Base-by-base conservation (phyloP, 2,797 vertebrate genomes). In the Schizopygopsis malacanthus region DNA sequence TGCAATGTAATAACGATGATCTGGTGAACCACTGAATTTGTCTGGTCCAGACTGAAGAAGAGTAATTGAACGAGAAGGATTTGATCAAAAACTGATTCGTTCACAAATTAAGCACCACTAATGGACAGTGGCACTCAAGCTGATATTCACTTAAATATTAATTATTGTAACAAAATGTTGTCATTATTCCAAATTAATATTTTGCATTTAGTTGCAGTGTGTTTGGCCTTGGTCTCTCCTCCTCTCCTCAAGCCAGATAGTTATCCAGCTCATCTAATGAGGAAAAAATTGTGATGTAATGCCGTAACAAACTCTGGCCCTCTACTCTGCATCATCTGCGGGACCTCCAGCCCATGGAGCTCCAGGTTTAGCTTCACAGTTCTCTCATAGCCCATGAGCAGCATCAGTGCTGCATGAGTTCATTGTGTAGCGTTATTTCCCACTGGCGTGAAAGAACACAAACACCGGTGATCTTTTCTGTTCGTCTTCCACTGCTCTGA, bases 241-340 rank as follows among this genome's bases (percentile, higher is more conserved):
- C 4, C 18, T 83, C 28, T 50, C 59, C 20, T 61, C 16, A n/a
- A 61, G 50, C 72, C 50, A 75, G 9, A 18, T 12, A 54, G 73
- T 47, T 41, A 69, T 69, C 78, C 81, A 15, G 8, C 52, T 78
- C 43, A 52, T 85, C 50, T 83, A 78, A 79, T 76, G 59, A 81
- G 37, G 13, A 52, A 43, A 70, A 70, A 77, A 75, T n/a, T 39
- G 16, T 86, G 77, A 75, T 41, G 18, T 39, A 22, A 25, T 85
- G 56, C 39, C 15, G 33, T 61, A 45, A 22, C 16, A 43, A n/a
- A 52, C 63, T 72, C 70, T 65, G 20, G 69, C 71, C 22, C 18
- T 28, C 56, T 37, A 33, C 47, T 8, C 67, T 16, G 1, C 6
- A 22, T 52, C 10, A 22, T 63, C 41, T 63, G 54, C 3, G 2